phyloP scores from a whole-genome alignment of 2,797 vertebrate genomes.

The Pangasius krempfi region DNA sequence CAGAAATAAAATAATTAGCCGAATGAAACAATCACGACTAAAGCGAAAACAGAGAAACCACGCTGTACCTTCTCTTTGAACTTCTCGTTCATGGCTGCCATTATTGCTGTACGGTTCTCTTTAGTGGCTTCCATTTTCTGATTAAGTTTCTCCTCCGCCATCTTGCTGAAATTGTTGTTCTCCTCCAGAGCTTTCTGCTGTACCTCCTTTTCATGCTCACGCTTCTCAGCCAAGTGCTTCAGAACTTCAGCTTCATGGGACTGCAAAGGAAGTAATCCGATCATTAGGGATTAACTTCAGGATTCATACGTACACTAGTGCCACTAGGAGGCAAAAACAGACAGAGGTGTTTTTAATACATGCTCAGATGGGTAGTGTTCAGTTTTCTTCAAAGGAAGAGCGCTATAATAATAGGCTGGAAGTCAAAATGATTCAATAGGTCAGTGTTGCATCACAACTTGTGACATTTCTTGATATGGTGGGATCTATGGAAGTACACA shows the following conservation, averaged over 20 bases:
- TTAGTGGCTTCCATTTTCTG: conserved; percentile 97
- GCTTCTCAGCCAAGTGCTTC: conserved; percentile 94
- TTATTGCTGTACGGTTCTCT: conserved; percentile 90
- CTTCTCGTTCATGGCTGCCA: conserved; percentile 92
- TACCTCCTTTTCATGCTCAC: conserved; percentile 94
- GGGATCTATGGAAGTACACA: neutral
- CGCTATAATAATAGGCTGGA: neutral
- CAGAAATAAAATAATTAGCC: accelerated
- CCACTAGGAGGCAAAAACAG: neutral
- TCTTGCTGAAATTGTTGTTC: conserved; percentile 95
- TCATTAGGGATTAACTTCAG: neutral
- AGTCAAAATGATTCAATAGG: neutral
- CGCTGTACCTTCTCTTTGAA: conserved; percentile 89
- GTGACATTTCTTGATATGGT: neutral
- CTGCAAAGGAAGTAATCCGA: conserved; percentile 63
- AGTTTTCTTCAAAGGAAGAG: neutral
- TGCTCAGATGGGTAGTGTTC: neutral
- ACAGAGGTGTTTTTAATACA: neutral
- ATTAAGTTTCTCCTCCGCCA: conserved; percentile 94
- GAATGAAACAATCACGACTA: neutral
- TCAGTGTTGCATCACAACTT: neutral
- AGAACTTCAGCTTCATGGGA: conserved; percentile 91
- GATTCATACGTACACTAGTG: no score
- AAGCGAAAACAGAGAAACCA: neutral
- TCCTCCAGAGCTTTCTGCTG: conserved; percentile 92